Evolutionary conservation across 1,140 invertebrate species (phyloP), one percentile per base, ranked within the genome.

Genomic region (Sycobia sp.): DNA sequence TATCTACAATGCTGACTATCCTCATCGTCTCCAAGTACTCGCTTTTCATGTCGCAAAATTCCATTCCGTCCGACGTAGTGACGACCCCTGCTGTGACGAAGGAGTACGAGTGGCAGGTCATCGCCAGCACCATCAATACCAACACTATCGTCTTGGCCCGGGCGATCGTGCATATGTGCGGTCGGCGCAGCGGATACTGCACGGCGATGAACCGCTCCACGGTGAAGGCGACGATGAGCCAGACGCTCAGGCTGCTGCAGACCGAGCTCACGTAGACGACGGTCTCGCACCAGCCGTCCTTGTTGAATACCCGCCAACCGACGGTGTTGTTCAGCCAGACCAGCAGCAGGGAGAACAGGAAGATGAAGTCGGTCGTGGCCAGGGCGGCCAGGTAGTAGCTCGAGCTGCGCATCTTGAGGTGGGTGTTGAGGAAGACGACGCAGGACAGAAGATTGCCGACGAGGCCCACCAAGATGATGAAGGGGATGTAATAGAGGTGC

Each of bases 141-240:
- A 77, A 9, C 0, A 88, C 82, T 4, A 88, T 85, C 2, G 79
- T 79, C 47, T 85, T 85, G 0, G 88, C 88, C 4, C 86, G 75
- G 0, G 80, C 71, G 1, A 87, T 84, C 0, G 87, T 89, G 70
- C 88, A 90, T 73, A 86, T 86, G 38, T 81, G 79, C 3, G 87
- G 86, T 9, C 87, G 76, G 23, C 84, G 84, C 9, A 88, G 76
- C 0, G 88, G 88, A 69, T 88, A 87, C 65, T 87, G 87, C 0
- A 89, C 84, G 0, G 87, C 87, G 43, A 88, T 85, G 73, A 87
- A 88, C 36, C 88, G 71, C 66, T 90, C 88, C 0, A 87, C 82
- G 0, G 87, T 89, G 71, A 89, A 88, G 3, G 85, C 86, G 5
- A 89, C 86, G 18, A 86, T 86, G 8, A 87, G 72, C 86, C 86